These are phyloP conservation scores for Aquatica leii DNA, from an alignment of 2,888 invertebrate genomes.

Conservation along the genomic window DNA sequence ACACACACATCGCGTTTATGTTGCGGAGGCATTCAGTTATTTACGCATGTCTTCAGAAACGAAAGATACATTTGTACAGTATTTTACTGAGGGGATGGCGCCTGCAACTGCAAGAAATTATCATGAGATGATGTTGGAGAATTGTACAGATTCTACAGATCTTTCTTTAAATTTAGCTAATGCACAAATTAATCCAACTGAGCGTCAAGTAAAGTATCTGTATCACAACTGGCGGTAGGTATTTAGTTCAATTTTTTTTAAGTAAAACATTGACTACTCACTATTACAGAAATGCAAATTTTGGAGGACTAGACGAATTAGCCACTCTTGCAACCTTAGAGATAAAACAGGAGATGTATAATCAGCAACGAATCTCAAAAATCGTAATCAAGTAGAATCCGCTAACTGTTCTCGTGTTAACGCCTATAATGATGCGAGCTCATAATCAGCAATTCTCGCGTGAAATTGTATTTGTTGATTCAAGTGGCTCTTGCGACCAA, in stretches of 20 bases:
- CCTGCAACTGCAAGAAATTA: constrained; percentile 6
- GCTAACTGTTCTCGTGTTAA: constrained; percentile 7
- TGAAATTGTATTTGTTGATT: constrained; percentile 8
- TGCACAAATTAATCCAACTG: constrained; percentile 10
- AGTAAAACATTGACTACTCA: constrained; percentile 7
- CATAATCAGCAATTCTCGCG: too few relatives aligned
- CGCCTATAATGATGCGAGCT: constrained; percentile 1
- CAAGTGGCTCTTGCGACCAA: background rate
- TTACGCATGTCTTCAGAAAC: constrained; percentile 9
- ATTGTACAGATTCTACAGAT: constrained; percentile 1
- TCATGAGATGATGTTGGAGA: constrained; percentile 10
- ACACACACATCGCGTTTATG: constrained; percentile 1
- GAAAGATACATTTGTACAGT: constrained; percentile 1
- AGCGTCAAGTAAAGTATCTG: constrained; percentile 10
- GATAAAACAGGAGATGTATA: constrained; percentile 10
- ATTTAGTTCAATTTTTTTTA: constrained; percentile 3
- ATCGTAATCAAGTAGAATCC: constrained; percentile 7
- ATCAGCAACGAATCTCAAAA: constrained; percentile 7
- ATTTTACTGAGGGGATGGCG: constrained; percentile 4
- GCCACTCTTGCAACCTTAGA: constrained; percentile 7
- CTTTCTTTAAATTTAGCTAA: constrained; percentile 1
- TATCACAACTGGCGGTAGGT: constrained; percentile 11
- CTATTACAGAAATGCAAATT: constrained; percentile 8
- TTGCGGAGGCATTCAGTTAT: constrained; percentile 10
- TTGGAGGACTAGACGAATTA: constrained; percentile 4